Percentiles rank a stretch among this genome's conserved stretches.
Conservation (phyloP, 2,113 vertebrate species). For the Chascanopsetta lugubris region DNA sequence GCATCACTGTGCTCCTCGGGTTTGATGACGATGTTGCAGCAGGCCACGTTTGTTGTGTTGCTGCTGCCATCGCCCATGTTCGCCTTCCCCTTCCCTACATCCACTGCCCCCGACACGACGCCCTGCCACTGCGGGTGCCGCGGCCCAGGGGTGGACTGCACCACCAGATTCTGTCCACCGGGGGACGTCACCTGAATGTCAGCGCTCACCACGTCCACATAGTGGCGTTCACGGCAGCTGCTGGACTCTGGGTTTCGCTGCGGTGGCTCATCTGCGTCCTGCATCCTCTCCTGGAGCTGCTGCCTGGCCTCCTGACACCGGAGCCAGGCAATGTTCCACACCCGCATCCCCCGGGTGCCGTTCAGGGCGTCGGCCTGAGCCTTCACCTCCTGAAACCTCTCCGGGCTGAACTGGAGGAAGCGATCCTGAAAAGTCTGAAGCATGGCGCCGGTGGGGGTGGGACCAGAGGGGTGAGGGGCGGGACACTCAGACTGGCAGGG, state of each 20-base stretch:
- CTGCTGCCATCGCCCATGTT: slow-evolving; percentile 26
- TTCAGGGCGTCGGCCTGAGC: slow-evolving; percentile 78
- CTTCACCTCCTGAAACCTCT: slow-evolving; percentile 85
- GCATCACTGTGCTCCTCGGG: slow-evolving; percentile 45
- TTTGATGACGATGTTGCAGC: slow-evolving; percentile 29
- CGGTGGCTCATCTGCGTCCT: slow-evolving; percentile 58
- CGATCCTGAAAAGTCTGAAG: slow-evolving; percentile 82
- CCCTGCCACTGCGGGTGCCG: slow-evolving; percentile 61
- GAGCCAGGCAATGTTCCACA: slow-evolving; percentile 84
- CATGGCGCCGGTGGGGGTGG: slow-evolving; percentile 19
- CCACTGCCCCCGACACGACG: slow-evolving; percentile 46
- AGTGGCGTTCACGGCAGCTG: slow-evolving; percentile 52
- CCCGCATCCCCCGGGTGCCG: slow-evolving; percentile 72
- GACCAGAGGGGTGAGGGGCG: neutral
- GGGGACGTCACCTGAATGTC: slow-evolving; percentile 52
- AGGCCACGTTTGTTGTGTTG: slow-evolving; percentile 24
- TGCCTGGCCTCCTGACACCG: slow-evolving; percentile 79
- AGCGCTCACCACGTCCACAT: slow-evolving; percentile 60
- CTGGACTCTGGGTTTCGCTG: slow-evolving; percentile 17
- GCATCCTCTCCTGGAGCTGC: slow-evolving; percentile 81
- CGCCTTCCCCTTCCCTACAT: slow-evolving; percentile 53
- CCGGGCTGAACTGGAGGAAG: slow-evolving; percentile 76
- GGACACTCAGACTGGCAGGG: slow-evolving; percentile 15
- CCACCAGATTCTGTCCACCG: slow-evolving; percentile 53
- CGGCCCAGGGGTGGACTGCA: slow-evolving; percentile 66